Evolutionary conservation across 1,140 invertebrate species (phyloP), one percentile per base, ranked within the genome.

Genomic region (Lutraria rhynchaena): DNA sequence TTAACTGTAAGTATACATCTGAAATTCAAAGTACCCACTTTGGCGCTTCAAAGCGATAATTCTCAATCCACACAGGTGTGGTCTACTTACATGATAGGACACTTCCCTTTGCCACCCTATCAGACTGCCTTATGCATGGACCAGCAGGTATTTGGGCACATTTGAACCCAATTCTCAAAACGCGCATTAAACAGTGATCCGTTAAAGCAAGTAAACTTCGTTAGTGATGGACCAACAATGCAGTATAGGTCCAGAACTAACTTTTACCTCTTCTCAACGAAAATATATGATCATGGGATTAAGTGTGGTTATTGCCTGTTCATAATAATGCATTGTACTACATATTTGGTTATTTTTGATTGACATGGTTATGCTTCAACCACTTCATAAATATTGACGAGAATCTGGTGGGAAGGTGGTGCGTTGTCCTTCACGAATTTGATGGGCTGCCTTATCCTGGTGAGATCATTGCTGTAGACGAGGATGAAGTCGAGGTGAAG

Each of bases 211-310:
- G 22, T 74, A 9, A 51, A 87, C 60, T 85, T 85, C 70, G n/a
- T 81, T 4, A 61, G 49, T 29, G 84, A 87, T 81, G 77, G 77
- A 3, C 86, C 86, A 73, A 85, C 81, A 13, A 60, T 58, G 1
- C 86, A 87, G 44, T 87, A 87, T 46, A n/a, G 82, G 17, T 71
- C 65, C 41, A 83, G 67, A 61, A 82, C 35, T 7, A 86, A 85
- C 37, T 85, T 85, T 55, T 83, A 31, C 44, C 24, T 85, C 3
- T 83, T 13, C 41, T 57, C 3, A 58, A 46, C 13, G 37, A n/a
- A 73, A 58, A 19, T 58, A 11, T 31, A 17, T 1, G 51, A 75
- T 24, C 31, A 27, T 49, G 67, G 57, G 11, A 70, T 85, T 51
- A 31, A 78, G 33, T 4, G 61, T 19, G n/a, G n/a, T n/a, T n/a